Evolutionary conservation across 30 jellyfish, hydroid and myxozoan species (phyloP).

Genomic region (Turritopsis dohrnii): DNA sequence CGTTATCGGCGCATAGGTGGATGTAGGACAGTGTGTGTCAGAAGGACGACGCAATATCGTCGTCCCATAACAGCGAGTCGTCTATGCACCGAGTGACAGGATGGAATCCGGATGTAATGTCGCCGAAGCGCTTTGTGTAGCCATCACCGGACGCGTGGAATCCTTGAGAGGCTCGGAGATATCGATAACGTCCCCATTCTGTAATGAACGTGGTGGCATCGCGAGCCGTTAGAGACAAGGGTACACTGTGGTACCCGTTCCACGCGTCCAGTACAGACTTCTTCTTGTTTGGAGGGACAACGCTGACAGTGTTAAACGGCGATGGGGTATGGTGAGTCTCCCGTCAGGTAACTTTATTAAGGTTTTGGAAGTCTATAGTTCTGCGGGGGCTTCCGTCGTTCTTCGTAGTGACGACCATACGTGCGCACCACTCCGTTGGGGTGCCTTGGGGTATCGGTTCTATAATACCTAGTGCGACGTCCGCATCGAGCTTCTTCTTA

Average conservation of each 20-base stretch:
- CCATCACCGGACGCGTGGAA: too few relatives aligned
- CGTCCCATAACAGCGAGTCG: constrained; percentile 27
- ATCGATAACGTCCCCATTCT: too few relatives aligned
- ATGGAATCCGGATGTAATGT: too few relatives aligned
- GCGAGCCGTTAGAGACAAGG: too few relatives aligned
- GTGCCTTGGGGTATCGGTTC: too few relatives aligned
- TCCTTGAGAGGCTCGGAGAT: too few relatives aligned
- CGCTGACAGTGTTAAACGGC: constrained; percentile 36
- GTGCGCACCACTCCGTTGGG: too few relatives aligned
- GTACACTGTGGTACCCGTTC: too few relatives aligned
- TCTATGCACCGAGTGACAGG: constrained; percentile 4
- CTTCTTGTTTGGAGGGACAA: background rate
- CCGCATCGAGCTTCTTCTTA: too few relatives aligned
- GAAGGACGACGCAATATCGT: constrained; percentile 3
- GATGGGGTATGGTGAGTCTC: constrained; percentile 47
- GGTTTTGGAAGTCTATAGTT: constrained; percentile 27
- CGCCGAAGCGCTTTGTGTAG: constrained; percentile 1
- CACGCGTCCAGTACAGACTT: too few relatives aligned
- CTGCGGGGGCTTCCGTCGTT: constrained; percentile 38
- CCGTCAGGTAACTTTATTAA: constrained; percentile 7
- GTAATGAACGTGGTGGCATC: too few relatives aligned
- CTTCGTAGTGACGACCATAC: constrained; percentile 40
- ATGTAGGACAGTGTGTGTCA: constrained; percentile 13
- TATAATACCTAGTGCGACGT: too few relatives aligned
- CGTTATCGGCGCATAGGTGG: constrained; percentile 2